Base-by-base conservation (phyloP, 1,140 invertebrate species). In the Drosophila sturtevanti region DNA sequence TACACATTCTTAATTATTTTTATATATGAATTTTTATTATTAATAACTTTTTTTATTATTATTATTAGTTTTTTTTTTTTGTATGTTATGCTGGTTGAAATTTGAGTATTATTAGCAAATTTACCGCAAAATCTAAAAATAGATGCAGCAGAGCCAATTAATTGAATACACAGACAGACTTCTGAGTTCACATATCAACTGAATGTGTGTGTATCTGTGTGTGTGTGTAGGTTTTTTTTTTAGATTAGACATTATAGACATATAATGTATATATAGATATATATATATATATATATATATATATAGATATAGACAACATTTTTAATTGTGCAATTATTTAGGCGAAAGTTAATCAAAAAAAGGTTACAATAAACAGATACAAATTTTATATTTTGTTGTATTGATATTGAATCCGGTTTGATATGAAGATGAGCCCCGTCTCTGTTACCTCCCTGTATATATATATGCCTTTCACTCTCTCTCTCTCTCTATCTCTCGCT, bases 61-160 rank as follows among this genome's bases (percentile, higher is more conserved):
- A n/a, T n/a, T n/a, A n/a, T n/a, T n/a, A n/a, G n/a, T 16, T 35
- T 34, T 14, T 34, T 56, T 48, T 37, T 64, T 75, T 64, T 63
- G 48, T 52, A 54, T 68, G n/a, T 58, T 64, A 68, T 58, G 48
- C 34, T 74, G 51, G 69, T 58, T 84, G 84, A 89, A 89, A 89
- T 84, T 84, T 65, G 84, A 89, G 84, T 89, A 89, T 89, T 89
- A 89, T 89, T 89, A 84, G 84, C 63, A 81, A 89, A 75, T 89
- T 84, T 72, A 89, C 79, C 80, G 70, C 85, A 84, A 89, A 89
- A 84, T 80, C 84, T 89, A 89, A 77, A 89, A 89, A 89, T 89
- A 89, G 77, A 77, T 27, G n/a, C n/a, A 68, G 31, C 77, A 77
- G 54, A 64, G 63, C 82, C 41, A 78, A 87, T 86, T 86, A 86